phyloP scores from a whole-genome alignment of 2,113 vertebrate species.

The Paracanthobrama guichenoti region DNA sequence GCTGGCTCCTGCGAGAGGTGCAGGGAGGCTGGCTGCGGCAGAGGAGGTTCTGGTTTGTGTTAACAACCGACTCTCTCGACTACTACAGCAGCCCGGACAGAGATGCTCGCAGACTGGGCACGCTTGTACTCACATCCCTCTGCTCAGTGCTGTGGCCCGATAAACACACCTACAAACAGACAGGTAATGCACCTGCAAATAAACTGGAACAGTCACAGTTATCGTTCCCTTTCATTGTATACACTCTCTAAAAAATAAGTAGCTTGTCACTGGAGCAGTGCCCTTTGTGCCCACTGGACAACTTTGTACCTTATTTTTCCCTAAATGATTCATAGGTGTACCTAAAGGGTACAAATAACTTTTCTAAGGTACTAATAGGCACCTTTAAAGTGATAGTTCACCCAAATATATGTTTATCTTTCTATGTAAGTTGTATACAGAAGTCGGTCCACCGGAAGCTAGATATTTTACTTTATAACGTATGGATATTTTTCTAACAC shows the following conservation, averaged over 20 bases:
- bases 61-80: constrained; percentile 90
- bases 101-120: constrained; percentile 84
- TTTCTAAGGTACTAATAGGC: too few species aligned
- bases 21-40: constrained; percentile 87
- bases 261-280: not conserved
- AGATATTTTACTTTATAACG: too few species aligned
- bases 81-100: constrained; percentile 88
- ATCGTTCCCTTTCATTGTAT: not conserved
- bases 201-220: not conserved
- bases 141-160: constrained; percentile 95
- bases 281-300: not conserved
- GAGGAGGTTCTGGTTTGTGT: constrained; percentile 92
- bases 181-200: constrained; percentile 69
- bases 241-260: not conserved
- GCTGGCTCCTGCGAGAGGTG: constrained; percentile 91
- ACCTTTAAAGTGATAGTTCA: too few species aligned
- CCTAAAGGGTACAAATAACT: not conserved
- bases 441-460: too few species aligned
- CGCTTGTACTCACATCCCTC: constrained; percentile 92
- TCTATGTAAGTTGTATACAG: too few species aligned
- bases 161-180: constrained; percentile 91
- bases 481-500: too few species aligned
- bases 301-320: not conserved
- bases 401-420: too few species aligned
- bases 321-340: not conserved